Conservation (phyloP, 2,113 vertebrate genomes). For the Prinia subflava region DNA sequence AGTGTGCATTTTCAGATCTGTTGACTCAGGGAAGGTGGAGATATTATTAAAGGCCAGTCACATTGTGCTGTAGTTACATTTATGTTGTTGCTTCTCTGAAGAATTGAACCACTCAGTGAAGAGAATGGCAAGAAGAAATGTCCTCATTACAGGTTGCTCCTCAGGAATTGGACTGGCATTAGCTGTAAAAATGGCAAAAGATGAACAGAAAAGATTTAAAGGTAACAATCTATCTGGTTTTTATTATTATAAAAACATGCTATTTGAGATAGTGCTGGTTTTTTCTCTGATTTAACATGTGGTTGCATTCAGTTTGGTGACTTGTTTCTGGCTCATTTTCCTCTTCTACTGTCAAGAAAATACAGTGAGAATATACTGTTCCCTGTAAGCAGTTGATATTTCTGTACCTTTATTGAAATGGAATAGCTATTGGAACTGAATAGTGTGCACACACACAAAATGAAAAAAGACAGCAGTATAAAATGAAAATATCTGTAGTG, state of each 20-base stretch:
- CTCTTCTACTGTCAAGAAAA: background rate
- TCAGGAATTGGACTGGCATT: constrained; percentile 86
- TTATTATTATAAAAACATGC: background rate
- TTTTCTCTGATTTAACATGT: background rate
- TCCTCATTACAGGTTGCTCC: constrained; percentile 87
- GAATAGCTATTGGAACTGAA: background rate
- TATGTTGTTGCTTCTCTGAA: background rate
- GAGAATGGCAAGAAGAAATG: constrained; percentile 80
- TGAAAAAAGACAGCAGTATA: background rate
- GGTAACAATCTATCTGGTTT: constrained; percentile 69
- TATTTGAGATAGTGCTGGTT: background rate
- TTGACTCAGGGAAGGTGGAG: constrained; percentile 51
- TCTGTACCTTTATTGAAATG: background rate
- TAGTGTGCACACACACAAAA: background rate
- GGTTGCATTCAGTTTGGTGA: background rate
- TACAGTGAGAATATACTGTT: background rate
- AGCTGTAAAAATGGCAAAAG: constrained; percentile 79
- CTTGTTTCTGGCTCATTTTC: background rate
- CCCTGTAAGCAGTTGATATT: background rate
- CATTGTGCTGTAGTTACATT: background rate
- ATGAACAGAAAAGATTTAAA: constrained; percentile 87
- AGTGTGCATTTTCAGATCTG: constrained; percentile 53
- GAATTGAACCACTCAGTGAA: background rate
- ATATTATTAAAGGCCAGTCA: constrained; percentile 24
- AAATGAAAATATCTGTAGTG: background rate